phyloP scores from a whole-genome alignment of 2,113 vertebrate species.

The Perccottus glenii region DNA sequence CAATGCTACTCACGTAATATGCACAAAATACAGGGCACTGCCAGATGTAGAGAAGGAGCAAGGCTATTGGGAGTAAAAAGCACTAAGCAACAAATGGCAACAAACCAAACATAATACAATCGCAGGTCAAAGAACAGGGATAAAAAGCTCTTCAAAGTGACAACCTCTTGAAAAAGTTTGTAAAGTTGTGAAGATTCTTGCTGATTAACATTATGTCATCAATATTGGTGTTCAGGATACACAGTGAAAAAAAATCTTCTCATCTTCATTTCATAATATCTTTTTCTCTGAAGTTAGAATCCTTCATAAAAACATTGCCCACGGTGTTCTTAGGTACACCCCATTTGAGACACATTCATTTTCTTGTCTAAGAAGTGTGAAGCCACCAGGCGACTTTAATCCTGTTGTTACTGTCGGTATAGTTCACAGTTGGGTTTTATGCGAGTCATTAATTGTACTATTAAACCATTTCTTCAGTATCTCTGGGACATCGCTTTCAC shows the following conservation, averaged over 20 bases:
- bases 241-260: no score
- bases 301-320: constrained; percentile 10
- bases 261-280: no score
- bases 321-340: background rate
- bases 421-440: constrained; percentile 16
- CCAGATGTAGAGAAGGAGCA: constrained; percentile 35
- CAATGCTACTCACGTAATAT: constrained; percentile 71
- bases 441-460: constrained; percentile 4
- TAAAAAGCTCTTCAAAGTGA: background rate
- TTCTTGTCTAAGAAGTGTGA: constrained; percentile 11
- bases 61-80: constrained; percentile 71
- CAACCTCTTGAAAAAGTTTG: background rate
- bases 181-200: background rate
- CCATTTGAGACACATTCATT: constrained; percentile 4
- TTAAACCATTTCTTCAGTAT: constrained; percentile 2
- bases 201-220: constrained; percentile 2
- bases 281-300: background rate
- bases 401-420: background rate
- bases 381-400: background rate
- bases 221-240: background rate
- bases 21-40: constrained; percentile 62
- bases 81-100: constrained; percentile 38
- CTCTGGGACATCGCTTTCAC: constrained; percentile 3
- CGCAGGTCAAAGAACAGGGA: constrained; percentile 15
- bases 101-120: constrained; percentile 21